phyloP scores from a whole-genome alignment of 2,888 invertebrate genomes.

The Diplazon laetatorius region DNA sequence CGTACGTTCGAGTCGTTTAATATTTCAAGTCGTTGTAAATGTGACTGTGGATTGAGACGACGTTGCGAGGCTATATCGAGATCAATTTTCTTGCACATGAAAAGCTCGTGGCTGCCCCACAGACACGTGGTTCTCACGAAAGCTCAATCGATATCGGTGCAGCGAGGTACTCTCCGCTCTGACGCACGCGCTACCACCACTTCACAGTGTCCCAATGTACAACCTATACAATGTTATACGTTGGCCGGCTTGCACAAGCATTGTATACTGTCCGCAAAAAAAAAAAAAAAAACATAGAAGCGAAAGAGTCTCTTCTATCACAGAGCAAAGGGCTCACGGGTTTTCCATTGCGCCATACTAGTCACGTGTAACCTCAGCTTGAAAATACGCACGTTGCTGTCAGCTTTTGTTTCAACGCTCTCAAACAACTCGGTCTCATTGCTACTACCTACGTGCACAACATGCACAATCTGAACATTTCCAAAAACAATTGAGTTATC shows the following conservation, averaged over 20 bases:
- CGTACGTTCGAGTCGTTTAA: neutral
- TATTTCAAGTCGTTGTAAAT: neutral
- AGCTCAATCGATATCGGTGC: conserved; percentile 58
- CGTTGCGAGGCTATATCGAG: conserved; percentile 38
- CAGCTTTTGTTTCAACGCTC: conserved; percentile 15
- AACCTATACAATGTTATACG: neutral
- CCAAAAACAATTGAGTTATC: no score
- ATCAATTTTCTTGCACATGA: conserved; percentile 36
- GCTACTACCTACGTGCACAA: no score
- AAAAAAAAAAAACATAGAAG: conserved; percentile 53
- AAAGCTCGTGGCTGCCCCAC: conserved; percentile 4
- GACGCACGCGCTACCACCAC: conserved; percentile 59
- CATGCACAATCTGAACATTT: no score
- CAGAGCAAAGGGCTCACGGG: conserved; percentile 14
- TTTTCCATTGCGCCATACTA: conserved; percentile 25
- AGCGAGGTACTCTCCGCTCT: conserved; percentile 33
- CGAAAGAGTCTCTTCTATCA: conserved; percentile 25
- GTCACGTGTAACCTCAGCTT: conserved; percentile 1
- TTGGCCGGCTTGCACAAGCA: neutral
- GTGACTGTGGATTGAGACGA: neutral
- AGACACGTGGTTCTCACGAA: conserved; percentile 54
- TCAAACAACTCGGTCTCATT: neutral
- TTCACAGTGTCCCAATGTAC: conserved; percentile 29
- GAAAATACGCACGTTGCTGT: conserved; percentile 21
- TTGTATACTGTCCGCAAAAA: conserved; percentile 8